Conservation (phyloP, 2,797 vertebrate genomes). For the Gymnopithys bicolor region DNA sequence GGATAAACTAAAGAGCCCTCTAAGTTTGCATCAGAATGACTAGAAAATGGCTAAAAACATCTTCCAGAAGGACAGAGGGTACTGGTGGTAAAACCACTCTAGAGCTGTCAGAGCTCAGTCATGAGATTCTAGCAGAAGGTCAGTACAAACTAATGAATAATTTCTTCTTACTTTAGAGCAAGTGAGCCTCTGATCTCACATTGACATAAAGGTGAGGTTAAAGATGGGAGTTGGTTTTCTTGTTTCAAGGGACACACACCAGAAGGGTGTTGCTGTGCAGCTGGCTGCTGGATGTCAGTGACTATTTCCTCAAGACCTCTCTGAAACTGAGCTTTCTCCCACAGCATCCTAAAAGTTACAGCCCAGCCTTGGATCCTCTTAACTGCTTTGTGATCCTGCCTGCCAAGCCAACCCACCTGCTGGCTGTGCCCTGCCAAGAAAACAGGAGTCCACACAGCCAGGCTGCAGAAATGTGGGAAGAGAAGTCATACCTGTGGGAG, state of each 20-base stretch:
- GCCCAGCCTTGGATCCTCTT: background rate
- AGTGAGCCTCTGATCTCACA: background rate
- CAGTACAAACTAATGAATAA: background rate
- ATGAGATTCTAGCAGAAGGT: background rate
- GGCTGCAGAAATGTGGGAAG: background rate
- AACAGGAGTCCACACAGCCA: background rate
- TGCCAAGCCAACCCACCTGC: background rate
- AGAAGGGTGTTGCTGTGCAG: background rate
- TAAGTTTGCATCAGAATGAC: background rate
- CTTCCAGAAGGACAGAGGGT: background rate
- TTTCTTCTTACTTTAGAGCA: background rate
- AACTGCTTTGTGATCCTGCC: background rate
- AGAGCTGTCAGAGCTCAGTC: background rate
- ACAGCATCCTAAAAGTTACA: background rate
- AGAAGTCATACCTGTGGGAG: background rate
- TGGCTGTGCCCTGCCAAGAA: background rate
- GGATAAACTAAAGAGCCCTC: background rate
- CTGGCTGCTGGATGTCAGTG: background rate
- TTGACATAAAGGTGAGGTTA: background rate
- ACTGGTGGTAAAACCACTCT: background rate
- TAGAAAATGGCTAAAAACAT: background rate
- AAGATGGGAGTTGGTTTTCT: accelerated
- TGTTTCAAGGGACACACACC: background rate
- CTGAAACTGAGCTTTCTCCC: background rate
- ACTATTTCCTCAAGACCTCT: background rate